Evolutionary conservation across 2,113 vertebrate species (phyloP).

Genomic region (Platichthys flesus): DNA sequence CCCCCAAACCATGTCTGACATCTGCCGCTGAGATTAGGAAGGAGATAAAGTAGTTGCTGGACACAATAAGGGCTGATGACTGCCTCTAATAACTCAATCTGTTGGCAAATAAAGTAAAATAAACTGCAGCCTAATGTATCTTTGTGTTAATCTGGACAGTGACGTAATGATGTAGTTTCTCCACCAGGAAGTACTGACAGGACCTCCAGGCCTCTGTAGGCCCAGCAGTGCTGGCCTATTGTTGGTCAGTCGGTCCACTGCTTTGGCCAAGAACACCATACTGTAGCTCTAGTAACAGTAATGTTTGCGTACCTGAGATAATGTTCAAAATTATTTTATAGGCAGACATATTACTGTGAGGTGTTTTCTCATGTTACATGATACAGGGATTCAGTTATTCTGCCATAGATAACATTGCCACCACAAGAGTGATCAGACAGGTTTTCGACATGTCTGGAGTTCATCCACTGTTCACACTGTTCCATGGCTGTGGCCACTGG

Average conservation of each 20-base stretch:
- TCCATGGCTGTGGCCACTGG: background rate
- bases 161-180: too few relatives aligned
- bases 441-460: constrained; percentile 22
- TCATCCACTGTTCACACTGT: background rate
- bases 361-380: background rate
- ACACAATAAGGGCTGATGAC: constrained; percentile 18
- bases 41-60: constrained; percentile 19
- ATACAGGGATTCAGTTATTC: background rate
- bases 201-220: too few relatives aligned
- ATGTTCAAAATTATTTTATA: background rate
- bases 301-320: background rate
- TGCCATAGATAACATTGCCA: background rate
- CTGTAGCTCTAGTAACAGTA: too few relatives aligned
- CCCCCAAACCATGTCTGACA: constrained; percentile 51
- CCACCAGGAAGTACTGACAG: too few relatives aligned
- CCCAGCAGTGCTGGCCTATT: too few relatives aligned
- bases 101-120: background rate
- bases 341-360: background rate
- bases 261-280: too few relatives aligned
- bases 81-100: background rate
- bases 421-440: constrained; percentile 14
- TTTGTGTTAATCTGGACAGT: too few relatives aligned
- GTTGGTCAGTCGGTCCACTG: too few relatives aligned
- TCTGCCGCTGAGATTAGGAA: constrained; percentile 49
- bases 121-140: background rate